phyloP scores from a whole-genome alignment of 1,140 invertebrate species.

The Elysia chlorotica region DNA sequence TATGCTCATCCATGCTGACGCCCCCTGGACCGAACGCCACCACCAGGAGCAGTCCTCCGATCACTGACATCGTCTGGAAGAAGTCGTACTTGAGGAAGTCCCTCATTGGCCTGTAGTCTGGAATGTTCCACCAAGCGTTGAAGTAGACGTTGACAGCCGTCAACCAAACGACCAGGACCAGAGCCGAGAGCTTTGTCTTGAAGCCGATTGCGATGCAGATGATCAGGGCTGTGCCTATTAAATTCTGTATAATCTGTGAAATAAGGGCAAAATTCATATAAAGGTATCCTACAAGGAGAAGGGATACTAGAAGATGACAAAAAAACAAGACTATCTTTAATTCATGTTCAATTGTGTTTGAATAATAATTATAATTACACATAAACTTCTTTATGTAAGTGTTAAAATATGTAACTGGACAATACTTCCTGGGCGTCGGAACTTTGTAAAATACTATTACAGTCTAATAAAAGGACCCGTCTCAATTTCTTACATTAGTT shows the following conservation, averaged over 20 bases:
- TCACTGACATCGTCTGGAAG: slow-evolving; percentile 98
- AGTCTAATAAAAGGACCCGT: too few relatives aligned
- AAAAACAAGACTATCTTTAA: too few relatives aligned
- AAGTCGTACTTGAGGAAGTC: slow-evolving; percentile 99
- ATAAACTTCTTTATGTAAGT: too few relatives aligned
- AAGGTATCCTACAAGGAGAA: too few relatives aligned
- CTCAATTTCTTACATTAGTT: too few relatives aligned
- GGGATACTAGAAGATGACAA: too few relatives aligned
- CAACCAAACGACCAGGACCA: slow-evolving; percentile 90
- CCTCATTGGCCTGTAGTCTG: slow-evolving; percentile 89
- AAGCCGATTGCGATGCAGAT: slow-evolving; percentile 93
- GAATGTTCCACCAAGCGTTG: slow-evolving; percentile 98
- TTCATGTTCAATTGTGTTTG: too few relatives aligned
- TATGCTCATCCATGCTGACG: slow-evolving; percentile 99
- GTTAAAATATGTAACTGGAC: too few relatives aligned
- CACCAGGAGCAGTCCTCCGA: slow-evolving; percentile 98
- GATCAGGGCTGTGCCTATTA: slow-evolving; percentile 94
- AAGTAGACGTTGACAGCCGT: slow-evolving; percentile 93
- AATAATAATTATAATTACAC: too few relatives aligned
- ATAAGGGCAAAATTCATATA: too few relatives aligned
- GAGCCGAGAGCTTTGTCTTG: slow-evolving; percentile 97
- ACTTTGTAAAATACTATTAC: too few relatives aligned
- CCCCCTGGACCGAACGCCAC: slow-evolving; percentile 94
- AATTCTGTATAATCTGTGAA: slow-evolving; percentile 82
- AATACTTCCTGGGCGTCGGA: too few relatives aligned